phyloP scores from a whole-genome alignment of 2,888 invertebrate species.

The Harpagoxenus sublaevis region DNA sequence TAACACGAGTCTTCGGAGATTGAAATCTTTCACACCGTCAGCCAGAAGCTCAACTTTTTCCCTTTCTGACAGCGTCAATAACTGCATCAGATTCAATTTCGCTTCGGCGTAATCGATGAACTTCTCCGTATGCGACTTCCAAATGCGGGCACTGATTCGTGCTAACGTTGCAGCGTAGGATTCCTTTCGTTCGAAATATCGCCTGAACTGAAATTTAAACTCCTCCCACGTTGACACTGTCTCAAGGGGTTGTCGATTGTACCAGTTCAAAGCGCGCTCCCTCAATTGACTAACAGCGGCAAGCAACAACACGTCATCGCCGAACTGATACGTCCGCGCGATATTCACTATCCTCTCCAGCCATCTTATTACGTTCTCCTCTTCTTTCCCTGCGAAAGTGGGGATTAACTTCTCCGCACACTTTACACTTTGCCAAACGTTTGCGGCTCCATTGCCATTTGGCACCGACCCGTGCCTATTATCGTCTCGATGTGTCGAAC shows the following conservation, averaged over 20 bases:
- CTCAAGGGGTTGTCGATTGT: not conserved
- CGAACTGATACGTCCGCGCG: not conserved
- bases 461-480: too few species aligned
- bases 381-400: not conserved
- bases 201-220: not conserved
- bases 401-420: not conserved
- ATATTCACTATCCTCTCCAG: not conserved
- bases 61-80: not conserved
- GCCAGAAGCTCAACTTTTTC: not conserved
- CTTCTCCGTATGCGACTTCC: not conserved
- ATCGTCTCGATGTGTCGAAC: too few species aligned
- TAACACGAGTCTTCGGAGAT: not conserved
- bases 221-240: not conserved
- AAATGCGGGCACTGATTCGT: not conserved
- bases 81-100: not conserved
- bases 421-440: not conserved
- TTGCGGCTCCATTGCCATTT: too few species aligned
- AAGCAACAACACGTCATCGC: rapidly evolving
- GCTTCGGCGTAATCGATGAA: not conserved
- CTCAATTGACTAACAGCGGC: not conserved
- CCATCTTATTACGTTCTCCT: not conserved
- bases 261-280: not conserved
- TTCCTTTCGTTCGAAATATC: not conserved
- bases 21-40: not conserved
- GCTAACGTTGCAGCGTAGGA: not conserved